A percentile compares a stretch with the other conserved stretches of the same genome.
phyloP scores from a whole-genome alignment of 2,888 invertebrate species.

The Cataglyphis altisquamis region DNA sequence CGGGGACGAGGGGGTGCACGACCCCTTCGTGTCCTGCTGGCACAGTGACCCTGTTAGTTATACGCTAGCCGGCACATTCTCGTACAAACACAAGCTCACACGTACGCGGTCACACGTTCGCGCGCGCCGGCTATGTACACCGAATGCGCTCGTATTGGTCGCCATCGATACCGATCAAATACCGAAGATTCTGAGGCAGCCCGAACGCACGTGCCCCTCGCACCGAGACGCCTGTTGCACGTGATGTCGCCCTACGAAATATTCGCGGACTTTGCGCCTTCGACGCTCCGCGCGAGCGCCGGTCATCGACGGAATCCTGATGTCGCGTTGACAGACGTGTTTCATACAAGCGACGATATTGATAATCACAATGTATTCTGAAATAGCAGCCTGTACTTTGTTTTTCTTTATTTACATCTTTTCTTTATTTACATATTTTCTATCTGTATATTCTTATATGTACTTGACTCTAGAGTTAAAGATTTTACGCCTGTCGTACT shows the following conservation, averaged over 20 bases:
- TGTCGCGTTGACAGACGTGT: not conserved
- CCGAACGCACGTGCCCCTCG: constrained; percentile 76
- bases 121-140: constrained; percentile 72
- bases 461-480: not conserved
- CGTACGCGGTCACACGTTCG: constrained; percentile 47
- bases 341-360: not conserved
- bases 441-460: not conserved
- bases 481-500: not conserved
- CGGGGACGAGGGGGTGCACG: constrained; percentile 65
- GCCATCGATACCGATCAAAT: constrained; percentile 83
- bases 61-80: constrained; percentile 73
- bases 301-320: constrained; percentile 35
- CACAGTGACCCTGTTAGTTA: constrained; percentile 82
- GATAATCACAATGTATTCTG: not conserved
- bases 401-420: not conserved
- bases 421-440: not conserved
- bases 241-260: constrained; percentile 72
- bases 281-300: constrained; percentile 53
- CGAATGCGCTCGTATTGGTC: constrained; percentile 74
- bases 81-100: constrained; percentile 67
- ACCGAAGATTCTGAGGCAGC: constrained; percentile 84
- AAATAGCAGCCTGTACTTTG: not conserved
- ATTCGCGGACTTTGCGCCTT: constrained; percentile 71
- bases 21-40: constrained; percentile 77
- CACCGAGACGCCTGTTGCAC: constrained; percentile 78